Base-by-base conservation (phyloP, 2,888 invertebrate genomes). In the Oxyteleia sp. region DNA sequence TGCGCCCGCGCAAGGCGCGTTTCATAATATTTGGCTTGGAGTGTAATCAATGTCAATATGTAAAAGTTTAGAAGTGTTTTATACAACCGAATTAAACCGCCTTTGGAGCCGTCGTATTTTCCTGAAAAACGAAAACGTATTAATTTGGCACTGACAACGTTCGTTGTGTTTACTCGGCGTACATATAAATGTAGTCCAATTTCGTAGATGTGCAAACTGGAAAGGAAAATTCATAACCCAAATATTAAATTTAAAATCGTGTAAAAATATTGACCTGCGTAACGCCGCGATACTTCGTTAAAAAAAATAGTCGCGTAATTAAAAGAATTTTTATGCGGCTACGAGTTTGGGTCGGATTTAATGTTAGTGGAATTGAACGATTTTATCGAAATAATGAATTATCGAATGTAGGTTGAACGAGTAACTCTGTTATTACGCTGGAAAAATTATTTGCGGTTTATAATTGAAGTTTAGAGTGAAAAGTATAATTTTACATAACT, bases 21-120 rank as follows among this genome's bases (percentile, higher is more conserved):
- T 51, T 20, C 55, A 69, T 78, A 69, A 78, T 78, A 78, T 78
- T 78, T 78, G 61, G 43, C 43, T 61, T 68, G 51, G 57, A 61
- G 59, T 75, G 49, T 69, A 61, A 78, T 78, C 78, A 78, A 69
- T 78, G 69, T 69, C 78, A 63, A 61, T 63, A 69, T 78, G 55
- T 69, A 69, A 68, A 78, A 63, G 53, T 63, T 61, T 32, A 18
- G 32, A 63, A 78, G 63, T 69, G 69, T 78, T 69, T 78, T 78
- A 35, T 63, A 69, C 63, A 55, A 55, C 63, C 51, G 55, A 78
- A 78, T 63, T 69, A 78, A 55, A 53, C 43, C 43, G 63, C 63
- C 78, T 78, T 63, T 69, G 69, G 38, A 45, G n/a, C 32, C 49
- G 55, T 23, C 49, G 18, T 66, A 75, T 66, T 66, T 75, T 59